phyloP scores from a whole-genome alignment of 2,113 vertebrate genomes.

The Girardinichthys multiradiatus region DNA sequence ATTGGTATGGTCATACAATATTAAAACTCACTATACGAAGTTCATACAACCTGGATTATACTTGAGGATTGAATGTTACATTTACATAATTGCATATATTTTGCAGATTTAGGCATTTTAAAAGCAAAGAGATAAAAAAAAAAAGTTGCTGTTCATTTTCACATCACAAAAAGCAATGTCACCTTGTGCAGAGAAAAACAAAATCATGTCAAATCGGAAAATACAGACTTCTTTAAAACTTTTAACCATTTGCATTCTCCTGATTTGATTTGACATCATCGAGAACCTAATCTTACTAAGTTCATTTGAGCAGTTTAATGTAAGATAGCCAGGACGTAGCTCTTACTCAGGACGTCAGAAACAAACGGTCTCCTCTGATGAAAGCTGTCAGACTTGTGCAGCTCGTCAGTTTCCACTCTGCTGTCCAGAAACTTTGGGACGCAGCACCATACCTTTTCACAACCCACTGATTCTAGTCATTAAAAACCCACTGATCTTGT shows the following conservation, averaged over 20 bases:
- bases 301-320: slow-evolving; percentile 42
- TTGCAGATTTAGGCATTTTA: slow-evolving; percentile 81
- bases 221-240: slow-evolving; percentile 75
- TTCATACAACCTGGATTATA: slow-evolving; percentile 88
- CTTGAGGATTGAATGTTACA: slow-evolving; percentile 86
- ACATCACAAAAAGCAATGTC: slow-evolving; percentile 80
- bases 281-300: slow-evolving; percentile 35
- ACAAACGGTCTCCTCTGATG: slow-evolving; percentile 41
- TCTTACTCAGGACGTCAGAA: slow-evolving; percentile 36
- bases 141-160: slow-evolving; percentile 65
- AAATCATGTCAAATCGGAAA: slow-evolving; percentile 73
- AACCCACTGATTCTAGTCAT: slow-evolving; percentile 32
- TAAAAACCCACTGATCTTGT: slow-evolving; percentile 24
- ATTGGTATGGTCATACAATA: slow-evolving; percentile 84
- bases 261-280: slow-evolving; percentile 62
- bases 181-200: slow-evolving; percentile 75
- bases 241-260: slow-evolving; percentile 65
- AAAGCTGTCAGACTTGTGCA: slow-evolving; percentile 49
- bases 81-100: slow-evolving; percentile 87
- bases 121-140: slow-evolving; percentile 12
- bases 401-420: slow-evolving; percentile 14
- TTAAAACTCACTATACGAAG: slow-evolving; percentile 87
- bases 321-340: slow-evolving; percentile 44
- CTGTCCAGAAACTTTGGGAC: slow-evolving; percentile 18
- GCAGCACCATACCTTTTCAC: slow-evolving; percentile 45